Evolutionary conservation across 2,113 vertebrate species (phyloP).

Genomic region (Sebastes schlegelii): DNA sequence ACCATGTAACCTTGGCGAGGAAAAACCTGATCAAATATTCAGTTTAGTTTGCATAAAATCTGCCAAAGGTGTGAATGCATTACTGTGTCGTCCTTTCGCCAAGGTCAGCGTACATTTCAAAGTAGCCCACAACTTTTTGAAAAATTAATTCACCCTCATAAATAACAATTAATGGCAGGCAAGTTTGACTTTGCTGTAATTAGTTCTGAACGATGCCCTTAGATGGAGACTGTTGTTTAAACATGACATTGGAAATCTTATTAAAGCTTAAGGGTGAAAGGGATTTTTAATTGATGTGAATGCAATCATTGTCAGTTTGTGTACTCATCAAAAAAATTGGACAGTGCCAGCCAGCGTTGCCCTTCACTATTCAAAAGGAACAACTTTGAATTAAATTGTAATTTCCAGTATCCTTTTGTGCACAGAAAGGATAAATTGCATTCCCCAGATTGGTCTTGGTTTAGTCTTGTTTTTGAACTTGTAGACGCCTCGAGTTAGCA

Average conservation of each 20-base stretch:
- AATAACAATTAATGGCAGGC: slow-evolving; percentile 71
- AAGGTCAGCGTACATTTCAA: slow-evolving; percentile 75
- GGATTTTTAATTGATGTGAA: slow-evolving; percentile 52
- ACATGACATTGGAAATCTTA: slow-evolving; percentile 60
- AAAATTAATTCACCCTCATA: slow-evolving; percentile 73
- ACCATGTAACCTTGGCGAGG: slow-evolving; percentile 65
- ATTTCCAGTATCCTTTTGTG: slow-evolving; percentile 8
- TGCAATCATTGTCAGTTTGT: slow-evolving; percentile 55
- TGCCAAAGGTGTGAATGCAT: slow-evolving; percentile 78
- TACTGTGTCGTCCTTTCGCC: slow-evolving; percentile 60
- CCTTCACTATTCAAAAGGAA: slow-evolving; percentile 9
- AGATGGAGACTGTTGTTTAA: slow-evolving; percentile 66
- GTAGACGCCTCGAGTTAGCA: slow-evolving; percentile 32
- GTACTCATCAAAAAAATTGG: slow-evolving; percentile 14
- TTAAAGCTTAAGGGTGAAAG: slow-evolving; percentile 44
- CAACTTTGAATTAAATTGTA: neutral
- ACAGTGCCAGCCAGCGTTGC: neutral
- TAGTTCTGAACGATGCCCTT: slow-evolving; percentile 58
- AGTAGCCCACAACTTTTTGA: slow-evolving; percentile 57
- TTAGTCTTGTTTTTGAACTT: slow-evolving; percentile 25
- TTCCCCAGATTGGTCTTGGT: slow-evolving; percentile 14
- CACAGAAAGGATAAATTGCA: slow-evolving; percentile 4
- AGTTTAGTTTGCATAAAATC: slow-evolving; percentile 78
- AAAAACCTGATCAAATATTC: slow-evolving; percentile 74
- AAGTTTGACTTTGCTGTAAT: slow-evolving; percentile 76